phyloP scores from a whole-genome alignment of 2,113 vertebrate species.

The Lutjanus erythropterus region DNA sequence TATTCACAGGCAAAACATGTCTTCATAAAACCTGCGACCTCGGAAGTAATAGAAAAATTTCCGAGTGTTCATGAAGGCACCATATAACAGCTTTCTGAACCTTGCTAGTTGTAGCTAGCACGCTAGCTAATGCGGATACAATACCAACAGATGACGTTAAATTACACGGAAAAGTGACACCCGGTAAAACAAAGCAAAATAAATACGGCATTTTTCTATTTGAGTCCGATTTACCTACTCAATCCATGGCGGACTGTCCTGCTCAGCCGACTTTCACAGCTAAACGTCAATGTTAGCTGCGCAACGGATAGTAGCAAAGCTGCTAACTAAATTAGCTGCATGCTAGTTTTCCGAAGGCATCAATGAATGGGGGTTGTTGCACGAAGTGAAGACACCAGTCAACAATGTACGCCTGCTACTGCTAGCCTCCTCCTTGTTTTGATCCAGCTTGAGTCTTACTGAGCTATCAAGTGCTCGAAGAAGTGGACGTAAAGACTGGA shows the following conservation, averaged over 20 bases:
- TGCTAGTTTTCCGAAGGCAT: conserved; percentile 52
- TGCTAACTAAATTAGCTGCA: conserved; percentile 48
- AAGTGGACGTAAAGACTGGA: conserved; percentile 5
- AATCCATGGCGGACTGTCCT: neutral
- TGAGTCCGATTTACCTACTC: neutral
- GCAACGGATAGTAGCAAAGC: conserved; percentile 62
- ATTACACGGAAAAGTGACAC: conserved; percentile 8
- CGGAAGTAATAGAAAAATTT: conserved; percentile 12
- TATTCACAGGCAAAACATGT: neutral
- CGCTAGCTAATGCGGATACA: conserved; percentile 61
- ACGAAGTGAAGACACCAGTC: conserved; percentile 28
- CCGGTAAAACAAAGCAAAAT: neutral
- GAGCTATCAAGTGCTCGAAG: neutral
- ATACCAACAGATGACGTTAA: conserved; percentile 51
- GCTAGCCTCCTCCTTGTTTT: conserved; percentile 41
- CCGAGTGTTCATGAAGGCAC: conserved; percentile 48
- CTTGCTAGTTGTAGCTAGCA: conserved; percentile 66
- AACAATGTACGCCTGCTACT: conserved; percentile 33
- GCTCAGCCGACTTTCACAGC: conserved; percentile 7
- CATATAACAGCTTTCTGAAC: conserved; percentile 37
- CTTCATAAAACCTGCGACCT: neutral
- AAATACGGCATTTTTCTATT: neutral
- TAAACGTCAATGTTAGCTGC: conserved; percentile 67
- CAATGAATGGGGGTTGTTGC: conserved; percentile 70
- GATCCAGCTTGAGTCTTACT: neutral